Evolutionary conservation across 2,797 vertebrate species (phyloP).

Genomic region (Betta splendens): DNA sequence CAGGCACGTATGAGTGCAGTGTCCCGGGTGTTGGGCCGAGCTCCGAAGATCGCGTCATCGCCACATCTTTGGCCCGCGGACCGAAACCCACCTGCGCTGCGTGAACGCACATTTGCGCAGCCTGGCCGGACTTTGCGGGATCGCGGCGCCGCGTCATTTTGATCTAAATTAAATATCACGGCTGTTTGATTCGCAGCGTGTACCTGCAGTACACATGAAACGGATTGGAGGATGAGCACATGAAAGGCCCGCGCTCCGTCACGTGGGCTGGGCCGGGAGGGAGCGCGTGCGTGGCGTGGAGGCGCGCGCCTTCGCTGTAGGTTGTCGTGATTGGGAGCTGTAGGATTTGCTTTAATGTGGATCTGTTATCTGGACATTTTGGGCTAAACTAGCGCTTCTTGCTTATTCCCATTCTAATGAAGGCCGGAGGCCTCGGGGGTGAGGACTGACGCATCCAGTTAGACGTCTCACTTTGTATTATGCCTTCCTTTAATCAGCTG

Average conservation of each 20-base stretch:
- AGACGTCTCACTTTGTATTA: slow-evolving; percentile 36
- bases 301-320: neutral
- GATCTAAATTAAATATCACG: slow-evolving; percentile 50
- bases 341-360: slow-evolving; percentile 8
- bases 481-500: slow-evolving; percentile 46
- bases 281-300: slow-evolving; percentile 23
- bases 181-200: slow-evolving; percentile 53
- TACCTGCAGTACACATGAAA: slow-evolving; percentile 54
- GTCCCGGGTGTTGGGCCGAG: slow-evolving; percentile 30
- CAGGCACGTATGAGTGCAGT: slow-evolving; percentile 16
- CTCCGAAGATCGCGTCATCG: too few species aligned
- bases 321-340: slow-evolving; percentile 8
- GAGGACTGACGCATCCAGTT: slow-evolving; percentile 33
- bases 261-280: slow-evolving; percentile 34
- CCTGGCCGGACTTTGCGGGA: slow-evolving; percentile 33
- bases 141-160: slow-evolving; percentile 38
- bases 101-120: slow-evolving; percentile 13
- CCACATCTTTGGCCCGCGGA: neutral
- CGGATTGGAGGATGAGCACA: slow-evolving; percentile 58
- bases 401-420: slow-evolving; percentile 35
- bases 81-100: slow-evolving; percentile 35
- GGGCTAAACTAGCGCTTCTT: neutral
- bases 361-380: slow-evolving; percentile 24
- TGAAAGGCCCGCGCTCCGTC: slow-evolving; percentile 59
- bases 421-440: slow-evolving; percentile 16